Conservation (phyloP, 2,797 vertebrate species). For the Ibycter americanus region DNA sequence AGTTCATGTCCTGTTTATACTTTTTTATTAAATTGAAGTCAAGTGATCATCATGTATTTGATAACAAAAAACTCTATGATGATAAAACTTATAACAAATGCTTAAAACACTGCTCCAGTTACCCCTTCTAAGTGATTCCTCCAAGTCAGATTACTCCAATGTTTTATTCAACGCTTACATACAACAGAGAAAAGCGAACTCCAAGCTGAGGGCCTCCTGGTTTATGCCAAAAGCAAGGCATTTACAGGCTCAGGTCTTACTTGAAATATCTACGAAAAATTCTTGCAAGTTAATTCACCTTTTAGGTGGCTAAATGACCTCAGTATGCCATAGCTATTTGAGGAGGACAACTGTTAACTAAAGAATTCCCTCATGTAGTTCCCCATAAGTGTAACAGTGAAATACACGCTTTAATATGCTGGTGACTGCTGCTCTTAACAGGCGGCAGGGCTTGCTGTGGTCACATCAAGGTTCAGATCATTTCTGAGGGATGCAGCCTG, state of each 20-base stretch:
- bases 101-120: neutral
- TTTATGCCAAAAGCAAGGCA: neutral
- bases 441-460: neutral
- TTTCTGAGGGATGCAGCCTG: neutral
- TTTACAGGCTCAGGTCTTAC: neutral
- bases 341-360: neutral
- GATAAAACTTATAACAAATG: neutral
- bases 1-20: neutral
- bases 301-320: neutral
- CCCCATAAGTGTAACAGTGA: neutral
- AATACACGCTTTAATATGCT: neutral
- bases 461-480: neutral
- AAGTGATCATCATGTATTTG: neutral
- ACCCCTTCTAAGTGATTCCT: neutral
- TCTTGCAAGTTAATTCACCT: neutral
- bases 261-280: neutral
- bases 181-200: neutral
- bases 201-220: neutral
- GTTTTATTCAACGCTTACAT: neutral
- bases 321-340: neutral
- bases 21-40: neutral
- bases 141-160: neutral
- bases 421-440: neutral
- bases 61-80: neutral
- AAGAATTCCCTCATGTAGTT: neutral